Conservation (phyloP, 2,113 vertebrate species). For the Oncorhynchus keta region DNA sequence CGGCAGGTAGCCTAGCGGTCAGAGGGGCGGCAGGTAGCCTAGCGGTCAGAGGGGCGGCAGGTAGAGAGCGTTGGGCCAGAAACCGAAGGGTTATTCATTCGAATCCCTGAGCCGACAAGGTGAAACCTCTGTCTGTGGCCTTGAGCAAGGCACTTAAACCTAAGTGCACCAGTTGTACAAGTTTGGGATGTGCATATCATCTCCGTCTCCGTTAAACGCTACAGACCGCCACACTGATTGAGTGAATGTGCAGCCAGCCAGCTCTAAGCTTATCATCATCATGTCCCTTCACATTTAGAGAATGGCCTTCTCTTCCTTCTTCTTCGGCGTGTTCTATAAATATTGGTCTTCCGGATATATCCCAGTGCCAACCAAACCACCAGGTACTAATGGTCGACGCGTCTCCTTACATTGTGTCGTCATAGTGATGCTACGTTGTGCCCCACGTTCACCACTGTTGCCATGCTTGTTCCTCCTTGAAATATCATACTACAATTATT, state of each 20-base stretch:
- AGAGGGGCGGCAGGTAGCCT: no score
- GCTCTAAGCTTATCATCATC: background rate
- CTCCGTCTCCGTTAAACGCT: background rate
- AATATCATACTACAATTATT: background rate
- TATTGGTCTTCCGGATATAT: background rate
- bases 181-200: background rate
- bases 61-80: no score
- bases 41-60: no score
- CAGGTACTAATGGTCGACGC: no score
- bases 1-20: no score
- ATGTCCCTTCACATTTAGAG: conserved; percentile 7
- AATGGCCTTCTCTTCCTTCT: conserved; percentile 19
- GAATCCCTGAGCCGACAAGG: no score
- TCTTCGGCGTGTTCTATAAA: background rate
- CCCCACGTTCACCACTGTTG: background rate
- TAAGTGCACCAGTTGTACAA: no score
- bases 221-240: background rate
- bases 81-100: no score
- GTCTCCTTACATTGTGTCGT: no score
- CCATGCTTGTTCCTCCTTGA: background rate
- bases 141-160: no score
- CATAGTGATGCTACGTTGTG: background rate
- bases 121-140: no score
- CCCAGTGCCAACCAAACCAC: no score
- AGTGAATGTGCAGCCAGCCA: background rate